Evolutionary conservation across 2,888 invertebrate genomes (phyloP).

Genomic region (Vandiemenella viatica): DNA sequence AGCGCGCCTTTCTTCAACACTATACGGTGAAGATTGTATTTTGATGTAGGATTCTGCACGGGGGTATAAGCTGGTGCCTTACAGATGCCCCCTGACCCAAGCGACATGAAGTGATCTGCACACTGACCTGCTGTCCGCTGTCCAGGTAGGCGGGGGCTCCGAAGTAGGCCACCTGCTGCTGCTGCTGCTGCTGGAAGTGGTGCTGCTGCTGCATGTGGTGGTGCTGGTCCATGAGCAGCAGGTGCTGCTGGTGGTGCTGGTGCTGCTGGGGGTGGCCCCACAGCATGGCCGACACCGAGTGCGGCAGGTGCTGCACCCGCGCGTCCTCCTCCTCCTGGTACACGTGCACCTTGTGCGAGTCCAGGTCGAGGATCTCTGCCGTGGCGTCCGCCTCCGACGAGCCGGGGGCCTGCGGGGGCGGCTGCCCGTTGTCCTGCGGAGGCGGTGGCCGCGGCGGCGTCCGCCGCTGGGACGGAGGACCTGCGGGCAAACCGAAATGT

Average conservation of each 20-base stretch:
- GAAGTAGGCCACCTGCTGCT: constrained; percentile 23
- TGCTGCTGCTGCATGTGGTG: constrained; percentile 17
- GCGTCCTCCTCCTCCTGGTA: constrained; percentile 29
- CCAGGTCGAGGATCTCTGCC: constrained; percentile 70
- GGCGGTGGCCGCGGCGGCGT: neutral
- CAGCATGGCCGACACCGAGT: constrained; percentile 41
- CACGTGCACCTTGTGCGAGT: constrained; percentile 68
- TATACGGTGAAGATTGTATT: no score
- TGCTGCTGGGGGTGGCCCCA: constrained; percentile 19
- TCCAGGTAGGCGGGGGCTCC: constrained; percentile 29
- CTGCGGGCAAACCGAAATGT: neutral
- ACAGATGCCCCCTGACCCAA: no score
- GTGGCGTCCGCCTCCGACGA: constrained; percentile 40
- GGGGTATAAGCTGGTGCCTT: no score
- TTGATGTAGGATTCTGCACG: no score
- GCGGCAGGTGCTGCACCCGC: constrained; percentile 24
- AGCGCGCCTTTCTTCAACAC: no score
- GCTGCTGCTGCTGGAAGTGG: constrained; percentile 27
- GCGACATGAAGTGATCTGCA: constrained; percentile 27
- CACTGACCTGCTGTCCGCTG: constrained; percentile 76
- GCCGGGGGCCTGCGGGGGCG: no score
- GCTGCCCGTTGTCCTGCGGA: no score
- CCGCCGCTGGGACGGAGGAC: constrained; percentile 1
- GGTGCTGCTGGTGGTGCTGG: constrained; percentile 12
- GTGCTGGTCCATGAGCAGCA: constrained; percentile 1